These are phyloP conservation scores for Melanerpes aurifrons DNA, from an alignment of 2,113 vertebrate species.

Conservation along the genomic window DNA sequence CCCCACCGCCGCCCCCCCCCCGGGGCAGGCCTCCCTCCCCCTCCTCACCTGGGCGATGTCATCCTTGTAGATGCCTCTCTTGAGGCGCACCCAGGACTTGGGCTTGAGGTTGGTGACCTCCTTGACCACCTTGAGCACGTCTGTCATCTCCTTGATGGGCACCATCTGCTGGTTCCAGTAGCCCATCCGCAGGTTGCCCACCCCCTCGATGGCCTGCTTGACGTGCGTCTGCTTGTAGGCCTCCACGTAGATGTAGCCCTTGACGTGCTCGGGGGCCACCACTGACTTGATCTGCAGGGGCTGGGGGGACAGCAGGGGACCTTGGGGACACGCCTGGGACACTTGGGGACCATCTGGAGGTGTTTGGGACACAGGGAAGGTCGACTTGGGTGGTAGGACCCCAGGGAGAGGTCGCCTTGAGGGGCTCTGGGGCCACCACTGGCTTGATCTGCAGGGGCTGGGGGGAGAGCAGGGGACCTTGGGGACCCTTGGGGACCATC, in stretches of 20 bases:
- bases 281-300: constrained; percentile 95
- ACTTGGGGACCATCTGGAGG: too few relatives aligned
- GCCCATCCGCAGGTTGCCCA: constrained; percentile 94
- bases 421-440: too few relatives aligned
- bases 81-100: constrained; percentile 95
- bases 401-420: too few relatives aligned
- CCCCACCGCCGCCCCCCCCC: too few relatives aligned
- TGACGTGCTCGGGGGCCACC: constrained; percentile 92
- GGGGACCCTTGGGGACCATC: too few relatives aligned
- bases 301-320: constrained; percentile 51
- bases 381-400: too few relatives aligned
- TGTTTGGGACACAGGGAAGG: too few relatives aligned
- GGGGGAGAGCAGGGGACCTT: too few relatives aligned
- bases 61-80: constrained; percentile 94
- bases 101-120: constrained; percentile 97
- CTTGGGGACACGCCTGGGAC: not conserved
- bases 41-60: constrained; percentile 91
- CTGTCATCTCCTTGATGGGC: constrained; percentile 98
- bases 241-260: constrained; percentile 96
- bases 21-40: too few relatives aligned
- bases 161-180: constrained; percentile 99
- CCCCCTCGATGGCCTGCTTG: constrained; percentile 93
- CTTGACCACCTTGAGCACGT: constrained; percentile 96
- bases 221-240: constrained; percentile 98
- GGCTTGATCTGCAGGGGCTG: too few relatives aligned